Evolutionary conservation across 2,113 vertebrate species (phyloP), one percentile per base, ranked within the genome.

Genomic region (Onychostoma macrolepis): DNA sequence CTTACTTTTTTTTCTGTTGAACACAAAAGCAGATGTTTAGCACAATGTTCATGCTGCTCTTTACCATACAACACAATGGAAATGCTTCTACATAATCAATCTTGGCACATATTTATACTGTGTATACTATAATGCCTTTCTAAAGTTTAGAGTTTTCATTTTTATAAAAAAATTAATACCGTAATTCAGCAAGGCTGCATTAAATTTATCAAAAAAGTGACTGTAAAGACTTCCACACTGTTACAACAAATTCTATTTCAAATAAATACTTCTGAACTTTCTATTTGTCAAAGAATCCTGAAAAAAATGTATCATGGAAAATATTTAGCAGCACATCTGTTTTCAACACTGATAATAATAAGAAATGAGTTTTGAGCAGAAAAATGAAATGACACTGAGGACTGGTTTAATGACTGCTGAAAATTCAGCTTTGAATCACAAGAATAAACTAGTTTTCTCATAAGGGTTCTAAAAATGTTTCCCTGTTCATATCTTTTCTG

Each of bases 401-500:
- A 36, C 17, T 36, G 28, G 30, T 19, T 6, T 33, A 33, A 69
- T 9, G 2, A 71, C 12, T 71, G 17, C 30, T 71, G 17, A 21
- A 71, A 21, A 71, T 71, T 67, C 65, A 67, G 1, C 28, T 67
- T 33, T 69, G 28, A 19, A 33, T 33, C 15, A 69, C 65, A 33
- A 2, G 15, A 69, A 33, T 33, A 69, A 21, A 30, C 77, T 72
- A 72, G 30, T 15, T 65, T 65, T 82, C n/a, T 67, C 80, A 45
- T 28, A 67, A n/a, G 58, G 36, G 1, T 28, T 41, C 6, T 75
- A 15, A 80, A 86, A n/a, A 80, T 28, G 36, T 76, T 30, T 86
- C 50, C 45, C 28, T 41, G 26, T 69, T 84, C 50, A 81, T 76
- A 79, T 75, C 56, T 65, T 87, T 50, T 45, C 48, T 43, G 56